Percentiles rank a stretch among this genome's conserved stretches.
These are phyloP conservation scores for Cheilosia soror DNA, from an alignment of 2,888 invertebrate genomes.

Conservation along the genomic window DNA sequence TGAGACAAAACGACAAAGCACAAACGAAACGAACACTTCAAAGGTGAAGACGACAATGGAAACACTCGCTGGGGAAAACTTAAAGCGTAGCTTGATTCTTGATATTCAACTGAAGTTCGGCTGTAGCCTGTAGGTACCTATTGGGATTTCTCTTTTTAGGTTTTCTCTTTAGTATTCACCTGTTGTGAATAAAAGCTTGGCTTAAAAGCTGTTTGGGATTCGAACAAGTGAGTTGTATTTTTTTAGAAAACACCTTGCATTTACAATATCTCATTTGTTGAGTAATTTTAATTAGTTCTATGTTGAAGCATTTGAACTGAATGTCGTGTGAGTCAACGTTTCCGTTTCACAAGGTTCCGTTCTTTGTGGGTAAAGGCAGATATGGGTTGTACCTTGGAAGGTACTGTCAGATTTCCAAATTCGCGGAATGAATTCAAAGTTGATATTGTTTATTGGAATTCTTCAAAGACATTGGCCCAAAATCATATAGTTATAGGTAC, in stretches of 20 bases:
- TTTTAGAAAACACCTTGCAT: background rate
- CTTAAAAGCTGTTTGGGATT: slow-evolving; percentile 49
- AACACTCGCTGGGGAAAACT: slow-evolving; percentile 56
- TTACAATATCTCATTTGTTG: slow-evolving; percentile 29
- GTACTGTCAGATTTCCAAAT: too few relatives aligned
- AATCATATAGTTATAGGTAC: too few relatives aligned
- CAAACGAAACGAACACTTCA: slow-evolving; percentile 72
- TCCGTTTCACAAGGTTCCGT: slow-evolving; percentile 15
- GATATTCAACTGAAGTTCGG: slow-evolving; percentile 38
- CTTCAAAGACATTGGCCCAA: too few relatives aligned
- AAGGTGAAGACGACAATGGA: slow-evolving; percentile 71
- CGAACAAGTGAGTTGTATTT: slow-evolving; percentile 15
- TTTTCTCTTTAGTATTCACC: slow-evolving; percentile 60
- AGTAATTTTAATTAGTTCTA: slow-evolving; percentile 26
- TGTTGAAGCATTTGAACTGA: slow-evolving; percentile 26
- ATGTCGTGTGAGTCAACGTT: slow-evolving; percentile 36
- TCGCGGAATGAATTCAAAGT: too few relatives aligned
- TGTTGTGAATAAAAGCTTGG: slow-evolving; percentile 61
- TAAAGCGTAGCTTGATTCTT: slow-evolving; percentile 56
- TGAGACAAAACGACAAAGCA: slow-evolving; percentile 66
- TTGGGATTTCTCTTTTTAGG: slow-evolving; percentile 42
- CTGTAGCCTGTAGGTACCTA: background rate
- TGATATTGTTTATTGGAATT: too few relatives aligned
- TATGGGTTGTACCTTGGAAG: too few relatives aligned
- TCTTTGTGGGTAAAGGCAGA: background rate